Base-by-base conservation (phyloP, 1,140 invertebrate genomes). In the Drosophila pseudoananassae region DNA sequence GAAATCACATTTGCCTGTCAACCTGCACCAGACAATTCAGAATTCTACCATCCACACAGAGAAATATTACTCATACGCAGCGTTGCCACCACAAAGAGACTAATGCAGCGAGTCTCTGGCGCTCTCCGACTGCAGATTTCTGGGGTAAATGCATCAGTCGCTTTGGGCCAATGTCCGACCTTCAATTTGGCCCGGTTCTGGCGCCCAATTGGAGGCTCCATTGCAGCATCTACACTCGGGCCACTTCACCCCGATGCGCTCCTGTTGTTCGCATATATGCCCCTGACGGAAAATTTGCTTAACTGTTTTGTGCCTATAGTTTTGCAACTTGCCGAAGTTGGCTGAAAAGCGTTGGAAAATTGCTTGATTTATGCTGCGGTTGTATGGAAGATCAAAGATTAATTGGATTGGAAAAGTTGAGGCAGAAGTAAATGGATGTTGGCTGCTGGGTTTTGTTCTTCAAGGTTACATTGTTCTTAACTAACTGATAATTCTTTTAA, bases 81-180 rank as follows among this genome's bases (percentile, higher is more conserved):
- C 53, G 72, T 74, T 53, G 57, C 51, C 69, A 51, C 31, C 23
- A 20, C 20, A 55, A 20, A 45, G 49, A 25, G 43, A 45, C 15
- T 27, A 23, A 17, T 6, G 4, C 10, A 29, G 25, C 46, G 29
- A 25, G 10, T 46, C 31, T 74, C 7, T 56, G 17, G 14, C 29
- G 17, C 29, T 53, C 38, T 45, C 45, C 38, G 45, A 49, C 23
- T 54, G 63, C 64, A 47, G 31, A 53, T 63, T 81, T 72, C 64
- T 78, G 54, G 74, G 78, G 63, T 70, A 75, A 78, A 78, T 66
- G 78, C 61, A 76, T 54, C 64, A 25, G 58, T 74, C 58, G 59
- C 40, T 40, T 77, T 69, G 65, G 65, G 80, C 71, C 75, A 78
- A 78, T 81, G 78, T 71, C 73, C 75, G 80, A 81, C 80, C 78